These are phyloP conservation scores for Polydesmus complanatus DNA, from an alignment of 2,888 invertebrate genomes.

Conservation along the genomic window DNA sequence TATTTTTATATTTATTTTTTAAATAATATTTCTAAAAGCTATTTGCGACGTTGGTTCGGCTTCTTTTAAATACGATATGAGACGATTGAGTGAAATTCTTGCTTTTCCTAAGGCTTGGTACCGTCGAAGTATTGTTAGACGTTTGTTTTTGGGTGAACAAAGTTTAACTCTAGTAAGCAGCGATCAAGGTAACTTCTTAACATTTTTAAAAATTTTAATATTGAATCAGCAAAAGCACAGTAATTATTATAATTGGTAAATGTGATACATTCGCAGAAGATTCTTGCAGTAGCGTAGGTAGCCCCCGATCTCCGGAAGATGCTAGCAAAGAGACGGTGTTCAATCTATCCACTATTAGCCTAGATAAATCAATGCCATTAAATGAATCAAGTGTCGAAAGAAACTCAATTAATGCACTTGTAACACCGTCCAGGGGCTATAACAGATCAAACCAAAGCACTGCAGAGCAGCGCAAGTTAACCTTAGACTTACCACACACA, in stretches of 20 bases:
- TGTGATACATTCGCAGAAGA: slow-evolving; percentile 20
- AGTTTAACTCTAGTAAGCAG: slow-evolving; percentile 37
- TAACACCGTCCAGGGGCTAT: neutral
- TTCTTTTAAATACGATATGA: slow-evolving; percentile 97
- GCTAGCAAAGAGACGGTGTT: slow-evolving; percentile 13
- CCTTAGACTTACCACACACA: slow-evolving; percentile 6
- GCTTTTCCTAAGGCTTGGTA: slow-evolving; percentile 99
- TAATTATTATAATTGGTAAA: too few species aligned
- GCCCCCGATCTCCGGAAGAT: slow-evolving; percentile 16
- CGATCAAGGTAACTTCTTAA: slow-evolving; percentile 21
- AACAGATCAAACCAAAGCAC: neutral
- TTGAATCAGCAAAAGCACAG: neutral
- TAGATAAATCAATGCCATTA: slow-evolving; percentile 2
- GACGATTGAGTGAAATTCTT: slow-evolving; percentile 86
- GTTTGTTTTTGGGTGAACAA: slow-evolving; percentile 86
- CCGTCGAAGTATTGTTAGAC: slow-evolving; percentile 75
- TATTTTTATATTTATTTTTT: too few species aligned
- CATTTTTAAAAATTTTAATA: too few species aligned
- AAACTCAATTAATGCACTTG: slow-evolving; percentile 8
- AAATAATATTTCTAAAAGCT: slow-evolving; percentile 48
- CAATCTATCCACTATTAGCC: slow-evolving; percentile 12
- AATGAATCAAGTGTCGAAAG: neutral
- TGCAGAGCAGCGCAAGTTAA: slow-evolving; percentile 1
- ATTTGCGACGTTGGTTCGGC: slow-evolving; percentile 91
- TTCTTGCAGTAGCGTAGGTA: slow-evolving; percentile 20